phyloP scores from a whole-genome alignment of 1,140 invertebrate species.

The Laodelphax striatellus region DNA sequence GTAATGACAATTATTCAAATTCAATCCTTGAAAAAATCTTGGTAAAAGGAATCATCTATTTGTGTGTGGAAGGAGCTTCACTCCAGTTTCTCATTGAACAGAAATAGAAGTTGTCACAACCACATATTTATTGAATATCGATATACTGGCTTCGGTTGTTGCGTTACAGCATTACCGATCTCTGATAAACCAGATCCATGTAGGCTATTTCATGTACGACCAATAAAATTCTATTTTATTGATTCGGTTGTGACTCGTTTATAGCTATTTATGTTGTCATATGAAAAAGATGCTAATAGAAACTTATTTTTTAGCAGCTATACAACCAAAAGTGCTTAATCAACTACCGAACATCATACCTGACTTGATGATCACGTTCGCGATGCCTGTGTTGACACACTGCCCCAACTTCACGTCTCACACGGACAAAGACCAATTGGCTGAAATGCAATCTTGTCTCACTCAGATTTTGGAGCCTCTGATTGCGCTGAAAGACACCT shows the following conservation, averaged over 20 bases:
- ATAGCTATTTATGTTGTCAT: conserved; percentile 2
- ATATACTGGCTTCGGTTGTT: neutral
- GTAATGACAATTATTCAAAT: no score
- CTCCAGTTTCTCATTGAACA: no score
- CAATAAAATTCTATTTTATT: no score
- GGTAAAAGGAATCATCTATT: no score
- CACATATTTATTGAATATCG: neutral
- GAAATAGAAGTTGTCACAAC: no score
- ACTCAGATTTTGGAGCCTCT: conserved; percentile 91
- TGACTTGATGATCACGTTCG: conserved; percentile 93
- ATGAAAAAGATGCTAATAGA: neutral
- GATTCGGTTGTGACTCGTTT: no score
- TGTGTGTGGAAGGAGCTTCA: no score
- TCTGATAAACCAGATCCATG: no score
- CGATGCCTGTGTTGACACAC: conserved; percentile 85
- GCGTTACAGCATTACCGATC: no score
- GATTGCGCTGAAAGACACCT: conserved; percentile 84
- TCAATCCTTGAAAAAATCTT: no score
- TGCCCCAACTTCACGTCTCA: conserved; percentile 70
- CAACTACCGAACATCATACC: conserved; percentile 81
- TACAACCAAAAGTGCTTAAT: conserved; percentile 47
- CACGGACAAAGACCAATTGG: conserved; percentile 60
- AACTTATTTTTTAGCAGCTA: conserved; percentile 1
- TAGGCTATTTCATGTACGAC: no score
- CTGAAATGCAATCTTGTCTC: conserved; percentile 69